Conservation (phyloP, 2,113 vertebrate species). For the Crotophaga sulcirostris region DNA sequence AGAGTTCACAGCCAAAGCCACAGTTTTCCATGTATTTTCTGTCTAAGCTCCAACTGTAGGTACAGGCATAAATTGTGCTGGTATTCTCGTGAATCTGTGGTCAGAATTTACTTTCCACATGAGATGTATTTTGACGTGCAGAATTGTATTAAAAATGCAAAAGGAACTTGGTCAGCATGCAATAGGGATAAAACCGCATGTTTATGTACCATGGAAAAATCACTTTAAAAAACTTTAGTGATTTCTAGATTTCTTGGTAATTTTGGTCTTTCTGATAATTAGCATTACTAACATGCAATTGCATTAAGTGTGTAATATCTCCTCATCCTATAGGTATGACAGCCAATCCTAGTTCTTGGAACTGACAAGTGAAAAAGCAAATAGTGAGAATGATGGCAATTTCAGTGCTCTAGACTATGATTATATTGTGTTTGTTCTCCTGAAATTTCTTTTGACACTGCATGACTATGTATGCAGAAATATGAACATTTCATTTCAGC, state of each 20-base stretch:
- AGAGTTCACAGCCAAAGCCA: not conserved
- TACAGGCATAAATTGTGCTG: not conserved
- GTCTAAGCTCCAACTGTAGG: not conserved
- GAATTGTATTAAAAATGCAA: not conserved
- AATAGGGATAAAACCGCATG: not conserved
- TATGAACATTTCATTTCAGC: not conserved
- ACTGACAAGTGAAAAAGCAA: not conserved
- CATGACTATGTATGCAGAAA: not conserved
- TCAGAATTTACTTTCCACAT: not conserved
- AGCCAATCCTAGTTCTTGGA: not conserved
- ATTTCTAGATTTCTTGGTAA: not conserved
- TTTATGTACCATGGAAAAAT: not conserved
- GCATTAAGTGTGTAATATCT: not conserved
- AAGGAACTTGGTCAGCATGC: not conserved
- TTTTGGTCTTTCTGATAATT: not conserved
- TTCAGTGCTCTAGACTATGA: not conserved
- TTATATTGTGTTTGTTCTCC: not conserved
- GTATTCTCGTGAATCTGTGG: not conserved
- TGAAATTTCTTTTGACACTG: not conserved
- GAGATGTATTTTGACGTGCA: not conserved
- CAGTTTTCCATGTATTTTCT: not conserved
- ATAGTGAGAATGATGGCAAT: not conserved
- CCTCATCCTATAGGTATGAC: not conserved
- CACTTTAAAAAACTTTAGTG: not conserved
- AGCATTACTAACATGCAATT: not conserved